phyloP scores from a whole-genome alignment of 2,113 vertebrate species.

The Tyrannus savana region DNA sequence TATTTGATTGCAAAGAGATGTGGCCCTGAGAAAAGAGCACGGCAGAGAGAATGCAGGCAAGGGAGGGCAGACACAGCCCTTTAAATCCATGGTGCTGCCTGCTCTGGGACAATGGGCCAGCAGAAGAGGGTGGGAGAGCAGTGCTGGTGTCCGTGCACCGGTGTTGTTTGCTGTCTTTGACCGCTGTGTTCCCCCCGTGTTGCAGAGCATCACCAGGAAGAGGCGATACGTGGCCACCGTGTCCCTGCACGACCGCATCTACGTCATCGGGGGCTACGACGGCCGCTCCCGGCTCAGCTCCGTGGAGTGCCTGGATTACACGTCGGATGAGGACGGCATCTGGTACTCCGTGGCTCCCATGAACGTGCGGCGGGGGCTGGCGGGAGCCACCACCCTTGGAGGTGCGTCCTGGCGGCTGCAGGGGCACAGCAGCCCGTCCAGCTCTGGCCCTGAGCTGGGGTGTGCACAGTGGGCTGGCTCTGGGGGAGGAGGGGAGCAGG shows the following conservation, averaged over 20 bases:
- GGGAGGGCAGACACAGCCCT: neutral
- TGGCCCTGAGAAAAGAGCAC: neutral
- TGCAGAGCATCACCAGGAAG: slow-evolving; percentile 94
- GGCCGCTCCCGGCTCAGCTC: slow-evolving; percentile 96
- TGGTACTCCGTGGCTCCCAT: slow-evolving; percentile 99
- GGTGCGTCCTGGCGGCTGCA: slow-evolving; percentile 65
- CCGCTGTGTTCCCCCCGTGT: neutral
- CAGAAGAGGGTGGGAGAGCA: neutral
- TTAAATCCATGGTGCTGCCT: neutral
- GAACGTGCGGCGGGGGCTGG: slow-evolving; percentile 94
- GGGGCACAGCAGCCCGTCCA: neutral
- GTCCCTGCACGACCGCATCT: slow-evolving; percentile 93
- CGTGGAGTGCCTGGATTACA: slow-evolving; percentile 96
- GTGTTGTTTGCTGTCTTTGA: neutral
- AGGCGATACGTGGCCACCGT: slow-evolving; percentile 95
- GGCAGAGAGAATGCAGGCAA: neutral
- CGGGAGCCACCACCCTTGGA: slow-evolving; percentile 94
- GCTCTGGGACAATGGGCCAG: neutral
- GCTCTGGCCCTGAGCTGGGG: neutral
- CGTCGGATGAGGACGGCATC: slow-evolving; percentile 93
- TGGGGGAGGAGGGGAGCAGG: neutral
- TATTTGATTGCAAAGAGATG: neutral
- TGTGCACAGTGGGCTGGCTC: neutral
- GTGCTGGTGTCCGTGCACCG: accelerated
- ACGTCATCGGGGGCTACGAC: slow-evolving; percentile 96